Base-by-base conservation (phyloP, 2,113 vertebrate genomes). In the Aythya baeri region DNA sequence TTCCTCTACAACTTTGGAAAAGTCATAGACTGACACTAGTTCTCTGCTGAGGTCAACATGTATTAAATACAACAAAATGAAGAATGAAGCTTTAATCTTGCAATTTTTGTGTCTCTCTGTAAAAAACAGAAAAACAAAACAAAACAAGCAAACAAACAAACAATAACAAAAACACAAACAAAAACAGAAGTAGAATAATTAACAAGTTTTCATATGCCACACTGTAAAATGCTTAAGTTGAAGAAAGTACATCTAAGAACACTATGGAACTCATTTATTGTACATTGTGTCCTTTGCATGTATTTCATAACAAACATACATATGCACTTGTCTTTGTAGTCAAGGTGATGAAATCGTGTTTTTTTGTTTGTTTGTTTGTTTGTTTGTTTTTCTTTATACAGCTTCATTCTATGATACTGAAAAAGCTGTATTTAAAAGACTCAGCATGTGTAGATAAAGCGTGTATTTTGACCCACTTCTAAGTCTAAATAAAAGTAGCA, bases 401-500 rank as follows among this genome's bases (percentile, higher is more conserved):
- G 12, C 18, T 87, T 67, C 11, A 31, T 80, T 71, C 52, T 79
- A 58, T 21, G 73, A 5, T 32, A 50, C 8, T 31, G 36, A 66
- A 82, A 76, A 54, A 12, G 5, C 6, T 49, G 7, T 75, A 66
- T 41, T 72, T 65, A 34, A 73, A 86, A 88, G 18, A 49, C 32
- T 89, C 27, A 82, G 31, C 21, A 22, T 80, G 11, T 41, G 7
- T 41, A 89, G 18, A 43, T 71, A 93, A 67, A 2, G 3, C 12
- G 54, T 17, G 32, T 7, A 63, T 91, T 96, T 91, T 90, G 61
- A 88, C 49, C 34, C 22, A 70, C 6, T 70, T 83, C 49, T 90
- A 81, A 80, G 76, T 86, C 77, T 83, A 93, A 96, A 86, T 72
- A 88, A 83, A 86, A 66, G 10, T 22, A 93, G 26, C 23, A 32